A percentile compares a stretch with the other conserved stretches of the same genome.
Evolutionary conservation across 1,140 invertebrate species (phyloP).

Genomic region (Scylla paramamosain): DNA sequence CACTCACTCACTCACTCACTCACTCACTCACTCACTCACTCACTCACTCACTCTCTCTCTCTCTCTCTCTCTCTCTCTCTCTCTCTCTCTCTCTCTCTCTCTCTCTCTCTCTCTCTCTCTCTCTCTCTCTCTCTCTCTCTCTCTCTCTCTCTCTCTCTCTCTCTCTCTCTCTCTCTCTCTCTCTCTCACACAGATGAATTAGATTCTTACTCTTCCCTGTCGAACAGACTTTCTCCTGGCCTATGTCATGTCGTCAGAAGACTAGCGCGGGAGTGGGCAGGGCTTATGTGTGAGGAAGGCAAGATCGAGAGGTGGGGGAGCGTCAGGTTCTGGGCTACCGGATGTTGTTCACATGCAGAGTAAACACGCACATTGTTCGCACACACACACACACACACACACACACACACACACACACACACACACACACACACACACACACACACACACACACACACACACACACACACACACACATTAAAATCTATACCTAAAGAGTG

Average conservation of each 20-base stretch:
- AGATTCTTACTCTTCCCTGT: background rate
- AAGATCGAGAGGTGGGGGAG: background rate
- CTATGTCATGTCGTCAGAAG: background rate
- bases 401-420: constrained; percentile 28
- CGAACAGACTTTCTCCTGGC: too few relatives aligned
- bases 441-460: too few relatives aligned
- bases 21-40: background rate
- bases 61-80: background rate
- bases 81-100: background rate
- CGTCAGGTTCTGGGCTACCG: background rate
- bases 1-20: background rate
- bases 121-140: constrained; percentile 3
- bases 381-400: constrained; percentile 50
- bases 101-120: background rate
- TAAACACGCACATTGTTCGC: background rate
- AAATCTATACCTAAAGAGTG: too few relatives aligned
- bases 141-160: background rate
- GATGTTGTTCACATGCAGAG: background rate
- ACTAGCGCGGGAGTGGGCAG: background rate
- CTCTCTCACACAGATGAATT: background rate
- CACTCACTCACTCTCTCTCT: background rate
- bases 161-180: constrained; percentile 24
- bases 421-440: constrained; percentile 18
- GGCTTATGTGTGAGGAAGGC: background rate
- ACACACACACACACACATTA: too few relatives aligned